A percentile compares a stretch with the other conserved stretches of the same genome.
Conservation (phyloP, 2,113 vertebrate genomes). For the Eptesicus fuscus region DNA sequence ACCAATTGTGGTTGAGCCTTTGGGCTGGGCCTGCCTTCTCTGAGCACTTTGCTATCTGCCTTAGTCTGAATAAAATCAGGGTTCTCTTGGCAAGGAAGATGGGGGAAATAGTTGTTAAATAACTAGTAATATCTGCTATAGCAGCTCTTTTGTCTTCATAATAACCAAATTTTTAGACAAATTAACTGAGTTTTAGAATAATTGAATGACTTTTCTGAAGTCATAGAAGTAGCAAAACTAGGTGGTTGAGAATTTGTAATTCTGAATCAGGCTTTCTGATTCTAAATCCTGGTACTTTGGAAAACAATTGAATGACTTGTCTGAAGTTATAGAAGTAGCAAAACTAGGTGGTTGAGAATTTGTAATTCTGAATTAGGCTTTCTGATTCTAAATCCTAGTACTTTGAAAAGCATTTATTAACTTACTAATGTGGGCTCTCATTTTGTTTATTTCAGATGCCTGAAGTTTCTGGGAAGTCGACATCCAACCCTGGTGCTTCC, state of each 20-base stretch:
- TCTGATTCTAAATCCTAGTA: neutral
- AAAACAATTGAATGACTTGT: neutral
- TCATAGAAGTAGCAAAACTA: conserved; percentile 3
- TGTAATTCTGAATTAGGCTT: neutral
- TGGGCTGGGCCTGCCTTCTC: neutral
- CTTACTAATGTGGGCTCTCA: neutral
- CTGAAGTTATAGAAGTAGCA: conserved; percentile 23
- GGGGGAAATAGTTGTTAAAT: neutral
- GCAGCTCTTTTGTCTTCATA: neutral
- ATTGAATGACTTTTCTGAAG: neutral
- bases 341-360: conserved; percentile 3
- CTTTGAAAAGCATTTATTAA: neutral
- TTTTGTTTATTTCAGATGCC: conserved; percentile 85
- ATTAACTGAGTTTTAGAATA: neutral
- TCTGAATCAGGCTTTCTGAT: conserved; percentile 2
- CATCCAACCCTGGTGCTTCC: conserved; percentile 96
- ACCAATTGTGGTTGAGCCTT: neutral
- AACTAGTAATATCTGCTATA: neutral
- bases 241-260: neutral
- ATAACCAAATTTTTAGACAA: neutral
- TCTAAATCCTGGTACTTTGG: neutral
- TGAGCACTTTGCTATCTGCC: neutral
- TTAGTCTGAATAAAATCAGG: neutral
- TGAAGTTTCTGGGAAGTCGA: conserved; percentile 94
- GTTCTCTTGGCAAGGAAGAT: neutral